These are phyloP conservation scores for Dryococelus australis DNA, from an alignment of 2,888 invertebrate genomes.

Conservation along the genomic window DNA sequence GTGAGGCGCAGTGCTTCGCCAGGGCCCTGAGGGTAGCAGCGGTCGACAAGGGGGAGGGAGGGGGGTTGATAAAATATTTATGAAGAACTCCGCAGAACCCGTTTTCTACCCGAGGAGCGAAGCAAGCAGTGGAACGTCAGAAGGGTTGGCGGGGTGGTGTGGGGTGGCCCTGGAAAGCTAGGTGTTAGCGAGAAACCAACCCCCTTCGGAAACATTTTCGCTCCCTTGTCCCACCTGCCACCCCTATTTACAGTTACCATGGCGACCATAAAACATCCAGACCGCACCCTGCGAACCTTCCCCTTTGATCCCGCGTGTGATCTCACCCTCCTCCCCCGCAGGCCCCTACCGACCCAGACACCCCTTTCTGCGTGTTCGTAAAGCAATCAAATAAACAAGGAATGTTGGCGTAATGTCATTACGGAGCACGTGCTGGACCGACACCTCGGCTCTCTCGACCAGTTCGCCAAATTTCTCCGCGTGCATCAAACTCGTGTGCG, in stretches of 20 bases:
- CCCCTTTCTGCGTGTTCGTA: background rate
- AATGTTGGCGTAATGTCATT: background rate
- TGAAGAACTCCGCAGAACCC: background rate
- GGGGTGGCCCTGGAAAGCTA: too few species aligned
- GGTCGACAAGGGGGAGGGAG: background rate
- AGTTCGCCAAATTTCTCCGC: too few species aligned
- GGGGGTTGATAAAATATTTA: background rate
- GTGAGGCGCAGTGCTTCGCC: background rate
- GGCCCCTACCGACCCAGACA: background rate
- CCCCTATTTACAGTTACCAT: constrained; percentile 7
- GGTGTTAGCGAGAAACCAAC: background rate
- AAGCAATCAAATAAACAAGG: background rate
- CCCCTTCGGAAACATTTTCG: background rate
- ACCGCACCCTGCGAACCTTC: background rate
- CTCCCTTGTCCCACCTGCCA: background rate
- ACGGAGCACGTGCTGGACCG: background rate
- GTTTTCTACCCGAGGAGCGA: background rate
- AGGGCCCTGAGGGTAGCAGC: background rate
- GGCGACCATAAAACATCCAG: background rate
- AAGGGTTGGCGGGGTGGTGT: background rate
- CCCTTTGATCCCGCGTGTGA: background rate
- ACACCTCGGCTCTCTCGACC: background rate
- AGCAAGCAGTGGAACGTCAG: background rate
- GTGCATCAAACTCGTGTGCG: too few species aligned
- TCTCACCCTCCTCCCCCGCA: too few species aligned